Base-by-base conservation (phyloP, 2,113 vertebrate species). In the Myrmecobius fasciatus region DNA sequence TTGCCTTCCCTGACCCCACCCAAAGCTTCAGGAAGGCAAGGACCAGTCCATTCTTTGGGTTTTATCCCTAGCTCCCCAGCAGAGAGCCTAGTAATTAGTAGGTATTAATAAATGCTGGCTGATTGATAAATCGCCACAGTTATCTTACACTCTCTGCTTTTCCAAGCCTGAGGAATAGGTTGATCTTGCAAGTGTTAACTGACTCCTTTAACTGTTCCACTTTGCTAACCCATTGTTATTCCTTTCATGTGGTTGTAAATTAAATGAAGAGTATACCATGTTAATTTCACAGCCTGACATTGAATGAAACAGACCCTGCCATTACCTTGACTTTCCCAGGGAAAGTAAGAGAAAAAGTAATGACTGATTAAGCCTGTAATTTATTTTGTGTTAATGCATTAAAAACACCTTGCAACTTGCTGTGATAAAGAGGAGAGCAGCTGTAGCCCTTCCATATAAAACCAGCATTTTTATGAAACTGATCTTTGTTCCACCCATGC, bases 401-500 rank as follows among this genome's bases (percentile, higher is more conserved):
- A 88, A 92, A 51, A 97, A 94, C 89, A 94, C 89, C 51, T 93
- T 92, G 94, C 94, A 91, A 91, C 54, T 96, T 92, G 92, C 36
- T 90, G 67, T 24, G 60, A 89, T 93, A 36, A 91, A 94, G 95
- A 88, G 91, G 90, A 96, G 26, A 90, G 60, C 51, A 94, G 54
- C 53, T 94, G 92, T 54, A 91, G 83, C 67, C 26, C 31, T 91
- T 96, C 56, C 95, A 92, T 89, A 53, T 91, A 8, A 93, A 94
- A 92, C 51, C 26, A 92, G 52, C 8, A 89, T 91, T 96, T 94
- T 52, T 91, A 47, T 31, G 48, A 90, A 93, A n/a, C 52, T 93
- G 20, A 83, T 53, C 91, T 97, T 96, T 97, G 89, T 94, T 96
- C 90, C 52, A 93, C 93, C 92, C 90, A 95, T 91, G 92, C 95